Percentiles rank a stretch among this genome's conserved stretches.
phyloP scores from a whole-genome alignment of 53 echinoderm and acorn worm species.

The Crossaster papposus region DNA sequence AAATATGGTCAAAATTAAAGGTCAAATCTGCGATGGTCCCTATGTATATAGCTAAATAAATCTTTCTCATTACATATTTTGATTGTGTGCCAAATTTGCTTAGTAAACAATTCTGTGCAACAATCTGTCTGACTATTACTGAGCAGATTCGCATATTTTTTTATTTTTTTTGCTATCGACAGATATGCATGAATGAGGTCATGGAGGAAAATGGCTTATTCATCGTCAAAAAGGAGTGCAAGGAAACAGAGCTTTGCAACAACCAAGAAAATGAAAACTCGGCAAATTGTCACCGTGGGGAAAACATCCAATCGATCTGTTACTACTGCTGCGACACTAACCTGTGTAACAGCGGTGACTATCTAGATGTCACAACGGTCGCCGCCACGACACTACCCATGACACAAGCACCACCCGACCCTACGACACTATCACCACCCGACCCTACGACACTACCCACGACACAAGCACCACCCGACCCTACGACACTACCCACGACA shows the following conservation, averaged over 20 bases:
- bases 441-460: neutral
- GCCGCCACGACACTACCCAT: neutral
- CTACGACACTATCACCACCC: neutral
- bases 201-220: constrained; percentile 31
- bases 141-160: neutral
- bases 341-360: constrained; percentile 33
- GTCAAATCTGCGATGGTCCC: too few species aligned
- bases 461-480: neutral
- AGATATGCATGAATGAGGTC: constrained; percentile 51
- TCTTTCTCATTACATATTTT: too few species aligned
- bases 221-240: constrained; percentile 28
- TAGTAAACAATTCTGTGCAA: neutral
- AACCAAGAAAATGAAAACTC: constrained; percentile 7
- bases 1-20: too few species aligned
- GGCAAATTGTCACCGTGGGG: constrained; percentile 12
- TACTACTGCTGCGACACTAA: constrained; percentile 30
- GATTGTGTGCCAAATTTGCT: too few species aligned
- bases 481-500: neutral
- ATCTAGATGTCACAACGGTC: neutral
- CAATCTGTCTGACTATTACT: neutral
- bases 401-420: neutral
- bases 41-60: too few species aligned
- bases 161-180: neutral
- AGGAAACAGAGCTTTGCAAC: neutral
- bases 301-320: constrained; percentile 21